Evolutionary conservation across 2,797 vertebrate genomes (phyloP).

Genomic region (Arremon brunneinucha): DNA sequence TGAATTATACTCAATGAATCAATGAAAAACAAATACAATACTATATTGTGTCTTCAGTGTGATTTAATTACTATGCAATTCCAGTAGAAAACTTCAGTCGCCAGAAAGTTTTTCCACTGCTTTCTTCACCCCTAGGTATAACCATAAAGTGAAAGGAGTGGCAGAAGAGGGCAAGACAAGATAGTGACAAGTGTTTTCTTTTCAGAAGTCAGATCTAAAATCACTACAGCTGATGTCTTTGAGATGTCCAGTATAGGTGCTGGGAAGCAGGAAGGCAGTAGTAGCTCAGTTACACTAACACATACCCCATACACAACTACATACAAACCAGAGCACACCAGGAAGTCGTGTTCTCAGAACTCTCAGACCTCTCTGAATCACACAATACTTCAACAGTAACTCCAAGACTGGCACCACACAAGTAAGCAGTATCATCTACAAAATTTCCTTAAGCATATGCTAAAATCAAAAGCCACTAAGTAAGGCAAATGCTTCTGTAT

Average conservation of each 20-base stretch:
- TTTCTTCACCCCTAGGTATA: not conserved
- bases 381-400: not conserved
- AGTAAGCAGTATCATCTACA: not conserved
- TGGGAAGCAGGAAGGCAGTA: not conserved
- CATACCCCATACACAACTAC: not conserved
- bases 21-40: not conserved
- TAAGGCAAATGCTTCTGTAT: not conserved
- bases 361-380: not conserved
- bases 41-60: not conserved
- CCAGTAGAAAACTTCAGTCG: not conserved
- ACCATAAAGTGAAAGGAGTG: not conserved
- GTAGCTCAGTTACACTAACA: not conserved
- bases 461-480: not conserved
- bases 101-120: not conserved
- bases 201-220: not conserved
- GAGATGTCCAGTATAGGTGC: not conserved
- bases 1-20: not conserved
- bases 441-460: not conserved
- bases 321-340: not conserved
- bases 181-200: not conserved
- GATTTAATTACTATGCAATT: not conserved
- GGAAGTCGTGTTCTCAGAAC: accelerated
- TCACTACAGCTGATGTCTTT: not conserved
- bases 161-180: not conserved
- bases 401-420: not conserved